Base-by-base conservation (phyloP, 2,888 invertebrate species). In the Malacosoma neustria region DNA sequence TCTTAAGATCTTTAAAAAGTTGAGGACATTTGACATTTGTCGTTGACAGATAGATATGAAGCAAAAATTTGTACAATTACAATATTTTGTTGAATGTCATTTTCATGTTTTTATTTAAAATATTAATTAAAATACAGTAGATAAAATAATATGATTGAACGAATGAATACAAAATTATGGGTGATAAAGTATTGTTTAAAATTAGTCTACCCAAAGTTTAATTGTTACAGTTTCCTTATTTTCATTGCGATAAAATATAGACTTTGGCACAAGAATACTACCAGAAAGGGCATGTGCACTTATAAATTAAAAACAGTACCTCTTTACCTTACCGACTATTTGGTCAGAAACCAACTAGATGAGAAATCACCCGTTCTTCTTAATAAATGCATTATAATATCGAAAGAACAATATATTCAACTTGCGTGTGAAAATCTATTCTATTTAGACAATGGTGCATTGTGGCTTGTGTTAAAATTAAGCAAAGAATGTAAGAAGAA, bases 131-230 rank as follows among this genome's bases (percentile, higher is more conserved):
- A 29, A 11, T 4, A 7, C 11, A 11, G 12, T 33, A 12, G n/a
- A 30, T 5, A n/a, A 14, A 12, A 33, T 65, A 81, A 50, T 73
- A 85, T 85, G 84, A 72, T 72, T 60, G 60, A 74, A 54, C 54
- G 69, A 44, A 65, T 54, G 40, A 45, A 43, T 39, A 44, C 51
- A 14, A 74, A 76, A 57, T 40, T 85, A 80, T 79, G 82, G 80
- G 72, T 84, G 54, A 54, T 80, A 64, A 80, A 80, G 54, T 80
- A 74, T 64, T 79, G 81, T 54, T 43, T 85, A 46, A 81, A 77
- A 75, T 51, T 85, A 48, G 57, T 75, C 38, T 84, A 80, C 70
- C 85, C 85, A 66, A 82, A 81, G 64, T 80, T 69, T 71, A 81
- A 85, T 60, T 61, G 51, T 44, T 67, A 74, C 51, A 60, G 61